A percentile compares a stretch with the other conserved stretches of the same genome.
These are phyloP conservation scores for Eueides isabella DNA, from an alignment of 1,140 invertebrate genomes.

Conservation along the genomic window DNA sequence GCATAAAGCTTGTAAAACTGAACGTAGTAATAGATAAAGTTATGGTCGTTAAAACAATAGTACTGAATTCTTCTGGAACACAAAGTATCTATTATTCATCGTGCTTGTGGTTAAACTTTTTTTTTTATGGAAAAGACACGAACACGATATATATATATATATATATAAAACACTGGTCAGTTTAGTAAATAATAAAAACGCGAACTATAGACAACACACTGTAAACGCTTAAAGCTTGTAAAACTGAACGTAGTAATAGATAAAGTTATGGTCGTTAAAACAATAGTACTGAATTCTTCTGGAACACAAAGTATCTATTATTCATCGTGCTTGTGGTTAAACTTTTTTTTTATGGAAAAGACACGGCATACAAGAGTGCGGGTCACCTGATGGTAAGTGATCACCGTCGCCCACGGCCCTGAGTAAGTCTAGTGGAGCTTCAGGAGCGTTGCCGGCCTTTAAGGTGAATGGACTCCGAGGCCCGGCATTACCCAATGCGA, in stretches of 20 bases:
- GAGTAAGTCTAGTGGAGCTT: too few relatives aligned
- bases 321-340: too few relatives aligned
- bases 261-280: conserved; percentile 1
- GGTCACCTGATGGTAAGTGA: too few relatives aligned
- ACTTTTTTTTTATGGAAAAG: too few relatives aligned
- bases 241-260: conserved; percentile 5
- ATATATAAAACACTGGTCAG: not conserved
- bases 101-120: too few relatives aligned
- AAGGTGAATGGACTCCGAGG: too few relatives aligned
- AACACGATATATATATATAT: too few relatives aligned
- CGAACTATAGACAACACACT: not conserved
- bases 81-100: not conserved
- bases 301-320: not conserved
- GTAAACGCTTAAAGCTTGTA: conserved; percentile 17
- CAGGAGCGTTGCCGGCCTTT: too few relatives aligned
- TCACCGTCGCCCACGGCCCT: too few relatives aligned
- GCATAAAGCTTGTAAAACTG: conserved; percentile 18
- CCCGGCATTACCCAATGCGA: too few relatives aligned
- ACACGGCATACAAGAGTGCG: too few relatives aligned
- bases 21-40: not conserved
- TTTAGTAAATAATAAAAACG: not conserved
- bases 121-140: too few relatives aligned
- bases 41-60: not conserved
- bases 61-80: not conserved
- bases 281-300: not conserved